These are phyloP conservation scores for Baccha elongata DNA, from an alignment of 2,888 invertebrate genomes.

Conservation along the genomic window DNA sequence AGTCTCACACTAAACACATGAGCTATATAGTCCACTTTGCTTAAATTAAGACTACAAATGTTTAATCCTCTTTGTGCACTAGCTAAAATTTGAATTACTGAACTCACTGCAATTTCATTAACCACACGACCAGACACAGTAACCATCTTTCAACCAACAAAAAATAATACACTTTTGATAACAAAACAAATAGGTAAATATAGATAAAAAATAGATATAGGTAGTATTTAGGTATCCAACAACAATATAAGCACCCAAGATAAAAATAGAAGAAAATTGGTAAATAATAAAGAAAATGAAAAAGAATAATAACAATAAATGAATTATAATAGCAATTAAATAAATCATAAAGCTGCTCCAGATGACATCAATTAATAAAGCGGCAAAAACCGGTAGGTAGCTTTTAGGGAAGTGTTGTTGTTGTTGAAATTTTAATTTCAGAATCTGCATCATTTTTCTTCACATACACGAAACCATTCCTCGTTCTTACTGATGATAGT, in stretches of 20 bases:
- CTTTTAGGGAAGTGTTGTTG: background rate
- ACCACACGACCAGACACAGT: no score
- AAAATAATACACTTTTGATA: no score
- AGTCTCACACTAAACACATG: background rate
- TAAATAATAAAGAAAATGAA: background rate
- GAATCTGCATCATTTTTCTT: background rate
- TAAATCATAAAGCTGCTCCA: background rate
- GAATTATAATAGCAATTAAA: background rate
- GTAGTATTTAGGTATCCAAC: no score
- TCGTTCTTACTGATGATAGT: background rate
- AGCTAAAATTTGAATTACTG: no score
- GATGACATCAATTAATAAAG: background rate
- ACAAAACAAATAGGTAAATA: no score
- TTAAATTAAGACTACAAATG: background rate
- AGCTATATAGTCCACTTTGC: background rate
- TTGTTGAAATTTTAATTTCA: background rate
- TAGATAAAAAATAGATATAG: no score
- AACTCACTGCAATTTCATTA: no score
- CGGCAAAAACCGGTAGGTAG: background rate
- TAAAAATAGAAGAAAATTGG: background rate
- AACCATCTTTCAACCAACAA: no score
- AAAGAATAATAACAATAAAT: background rate
- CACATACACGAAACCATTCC: slow-evolving; percentile 2
- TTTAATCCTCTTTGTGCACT: no score
- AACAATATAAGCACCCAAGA: background rate